Evolutionary conservation across 2,888 invertebrate genomes (phyloP), one percentile per base, ranked within the genome.

Genomic region (Agrochola macilenta): DNA sequence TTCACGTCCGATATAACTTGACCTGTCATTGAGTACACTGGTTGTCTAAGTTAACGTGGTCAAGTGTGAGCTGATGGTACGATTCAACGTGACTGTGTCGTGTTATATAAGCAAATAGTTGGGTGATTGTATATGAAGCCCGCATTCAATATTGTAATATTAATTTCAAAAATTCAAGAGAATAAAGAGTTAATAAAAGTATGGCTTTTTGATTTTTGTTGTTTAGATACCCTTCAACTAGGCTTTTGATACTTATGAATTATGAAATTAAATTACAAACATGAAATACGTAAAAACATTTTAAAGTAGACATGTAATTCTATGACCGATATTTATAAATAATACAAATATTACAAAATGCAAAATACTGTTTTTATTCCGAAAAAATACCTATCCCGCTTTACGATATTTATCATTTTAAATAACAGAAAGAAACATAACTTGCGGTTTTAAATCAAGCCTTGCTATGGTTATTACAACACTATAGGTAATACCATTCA

Each of bases 61-160:
- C 90, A 89, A 91, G 87, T 89, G 91, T 87, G 82, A 87, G 91
- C 84, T 90, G 86, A 89, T 81, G 85, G 91, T 93, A 92, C 94
- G 94, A 91, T 92, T 90, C 91, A 91, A 93, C 91, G 95, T 96
- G 96, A 96, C 95, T 95, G 95, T 96, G 95, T 96, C 95, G 95
- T 96, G 95, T 95, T 96, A 94, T 93, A 93, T 96, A 96, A 96
- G 95, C 94, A 96, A 95, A 96, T 96, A 96, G 96, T 94, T 96
- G 96, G 96, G 96, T 96, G 94, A 94, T 95, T 96, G 95, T 96
- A 96, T 96, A 96, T 94, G 95, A 93, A 95, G 90, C 96, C 96
- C 96, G 93, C 95, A 96, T 96, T 96, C 95, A 96, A 96, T 96
- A 96, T 96, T 96, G 96, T 96, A 96, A 96, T 95, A 96, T 96